Evolutionary conservation across 2,113 vertebrate species (phyloP).

Genomic region (Rhinichthys klamathensis): DNA sequence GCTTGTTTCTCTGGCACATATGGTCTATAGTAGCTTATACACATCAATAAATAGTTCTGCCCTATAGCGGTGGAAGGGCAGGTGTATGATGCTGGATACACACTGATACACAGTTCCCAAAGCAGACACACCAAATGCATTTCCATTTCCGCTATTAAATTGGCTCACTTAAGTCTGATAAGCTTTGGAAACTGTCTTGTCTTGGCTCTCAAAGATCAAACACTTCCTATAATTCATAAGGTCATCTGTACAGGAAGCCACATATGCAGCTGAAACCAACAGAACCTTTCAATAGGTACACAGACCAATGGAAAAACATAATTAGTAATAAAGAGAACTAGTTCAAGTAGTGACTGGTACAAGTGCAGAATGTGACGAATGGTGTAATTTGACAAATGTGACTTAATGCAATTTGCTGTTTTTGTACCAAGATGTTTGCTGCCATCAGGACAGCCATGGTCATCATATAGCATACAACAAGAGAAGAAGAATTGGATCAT

Average conservation of each 20-base stretch:
- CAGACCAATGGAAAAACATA: neutral
- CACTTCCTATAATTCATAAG: conserved; percentile 58
- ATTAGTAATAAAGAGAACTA: conserved; percentile 21
- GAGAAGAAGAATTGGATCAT: conserved; percentile 1
- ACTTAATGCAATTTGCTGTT: conserved; percentile 31
- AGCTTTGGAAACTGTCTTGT: conserved; percentile 61
- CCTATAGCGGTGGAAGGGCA: neutral
- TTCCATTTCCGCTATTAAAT: conserved; percentile 71
- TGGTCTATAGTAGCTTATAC: neutral
- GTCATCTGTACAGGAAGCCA: conserved; percentile 41
- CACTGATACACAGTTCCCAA: conserved; percentile 55
- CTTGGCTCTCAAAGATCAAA: conserved; percentile 63
- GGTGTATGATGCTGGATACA: conserved; percentile 40
- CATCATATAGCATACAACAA: neutral
- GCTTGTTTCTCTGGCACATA: too few relatives aligned
- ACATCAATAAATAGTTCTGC: neutral
- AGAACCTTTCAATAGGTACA: conserved; percentile 30
- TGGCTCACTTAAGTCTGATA: conserved; percentile 68
- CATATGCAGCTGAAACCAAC: conserved; percentile 26
- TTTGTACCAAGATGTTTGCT: conserved; percentile 7
- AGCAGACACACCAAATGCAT: conserved; percentile 69
- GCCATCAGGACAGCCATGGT: neutral
- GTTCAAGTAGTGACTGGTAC: conserved; percentile 3
- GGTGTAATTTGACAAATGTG: conserved; percentile 12
- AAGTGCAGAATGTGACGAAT: conserved; percentile 15